These are phyloP conservation scores for Eolophus roseicapilla DNA, from an alignment of 2,113 vertebrate species.

Conservation along the genomic window DNA sequence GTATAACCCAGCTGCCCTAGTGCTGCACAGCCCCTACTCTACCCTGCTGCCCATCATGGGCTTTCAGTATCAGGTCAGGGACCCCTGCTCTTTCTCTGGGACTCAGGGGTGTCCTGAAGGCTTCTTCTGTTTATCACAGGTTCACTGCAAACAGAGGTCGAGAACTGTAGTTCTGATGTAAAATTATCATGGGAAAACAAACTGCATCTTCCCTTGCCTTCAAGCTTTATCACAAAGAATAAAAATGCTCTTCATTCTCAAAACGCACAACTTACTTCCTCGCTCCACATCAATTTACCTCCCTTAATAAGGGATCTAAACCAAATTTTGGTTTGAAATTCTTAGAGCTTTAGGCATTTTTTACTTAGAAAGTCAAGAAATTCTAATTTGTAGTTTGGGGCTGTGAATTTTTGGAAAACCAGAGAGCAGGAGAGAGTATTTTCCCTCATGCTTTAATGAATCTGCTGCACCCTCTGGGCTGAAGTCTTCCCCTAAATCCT, in stretches of 20 bases:
- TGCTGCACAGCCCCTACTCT: background rate
- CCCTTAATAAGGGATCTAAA: background rate
- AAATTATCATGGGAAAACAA: background rate
- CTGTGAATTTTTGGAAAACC: conserved; percentile 1
- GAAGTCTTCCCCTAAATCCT: background rate
- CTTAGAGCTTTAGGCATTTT: conserved; percentile 2
- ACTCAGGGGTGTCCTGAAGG: background rate
- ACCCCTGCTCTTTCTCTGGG: background rate
- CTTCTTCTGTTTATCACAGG: background rate
- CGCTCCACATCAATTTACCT: background rate
- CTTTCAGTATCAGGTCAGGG: background rate
- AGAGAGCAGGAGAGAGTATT: background rate
- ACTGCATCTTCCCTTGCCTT: background rate
- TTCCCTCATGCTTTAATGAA: background rate
- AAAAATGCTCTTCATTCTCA: conserved; percentile 5
- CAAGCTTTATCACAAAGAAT: background rate
- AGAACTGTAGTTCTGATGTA: background rate
- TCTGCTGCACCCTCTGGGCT: background rate
- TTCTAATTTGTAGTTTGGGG: background rate
- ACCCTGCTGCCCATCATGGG: background rate
- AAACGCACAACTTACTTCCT: background rate
- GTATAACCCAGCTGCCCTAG: background rate
- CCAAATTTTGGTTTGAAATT: background rate
- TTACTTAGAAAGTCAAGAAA: conserved; percentile 30
- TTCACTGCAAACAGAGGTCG: background rate